A percentile compares a stretch with the other conserved stretches of the same genome.
Conservation (phyloP, 1,140 invertebrate species). For the Drosophila cardini region DNA sequence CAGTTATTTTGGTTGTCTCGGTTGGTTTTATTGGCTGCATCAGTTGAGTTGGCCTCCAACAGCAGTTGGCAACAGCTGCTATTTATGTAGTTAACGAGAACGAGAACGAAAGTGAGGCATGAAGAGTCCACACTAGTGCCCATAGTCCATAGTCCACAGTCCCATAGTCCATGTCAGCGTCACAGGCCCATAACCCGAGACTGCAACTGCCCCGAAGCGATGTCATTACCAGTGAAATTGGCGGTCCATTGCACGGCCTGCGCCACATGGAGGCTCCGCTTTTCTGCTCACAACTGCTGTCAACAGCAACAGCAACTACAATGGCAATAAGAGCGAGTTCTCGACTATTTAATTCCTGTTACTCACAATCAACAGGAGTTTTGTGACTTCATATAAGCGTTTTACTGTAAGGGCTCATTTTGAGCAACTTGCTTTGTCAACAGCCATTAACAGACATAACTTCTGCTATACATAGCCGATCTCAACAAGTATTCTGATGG, state of each 20-base stretch:
- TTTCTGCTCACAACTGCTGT: background rate
- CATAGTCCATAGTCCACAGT: background rate
- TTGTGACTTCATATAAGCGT: too few relatives aligned
- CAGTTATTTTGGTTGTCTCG: conserved; percentile 67
- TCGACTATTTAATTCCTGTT: too few relatives aligned
- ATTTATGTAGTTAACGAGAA: conserved; percentile 68
- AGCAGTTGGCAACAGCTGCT: conserved; percentile 43
- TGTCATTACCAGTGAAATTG: conserved; percentile 61
- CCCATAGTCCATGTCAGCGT: conserved; percentile 4
- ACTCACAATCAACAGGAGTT: too few relatives aligned
- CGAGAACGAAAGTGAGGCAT: background rate
- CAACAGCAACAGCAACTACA: conserved; percentile 11
- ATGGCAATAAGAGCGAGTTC: background rate
- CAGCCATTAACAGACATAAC: too few relatives aligned
- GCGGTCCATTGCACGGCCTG: conserved; percentile 39
- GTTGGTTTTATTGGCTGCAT: conserved; percentile 75
- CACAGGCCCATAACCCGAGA: conserved; percentile 35
- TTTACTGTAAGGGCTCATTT: too few relatives aligned
- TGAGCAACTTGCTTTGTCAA: too few relatives aligned
- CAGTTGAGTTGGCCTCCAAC: conserved; percentile 21
- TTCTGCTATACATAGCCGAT: too few relatives aligned
- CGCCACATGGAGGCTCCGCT: conserved; percentile 5
- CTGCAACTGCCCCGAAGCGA: conserved; percentile 47
- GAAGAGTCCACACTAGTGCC: background rate
- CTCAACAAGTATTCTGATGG: too few relatives aligned